phyloP scores from a whole-genome alignment of 2,888 invertebrate genomes.

The Drosophila colorata region DNA sequence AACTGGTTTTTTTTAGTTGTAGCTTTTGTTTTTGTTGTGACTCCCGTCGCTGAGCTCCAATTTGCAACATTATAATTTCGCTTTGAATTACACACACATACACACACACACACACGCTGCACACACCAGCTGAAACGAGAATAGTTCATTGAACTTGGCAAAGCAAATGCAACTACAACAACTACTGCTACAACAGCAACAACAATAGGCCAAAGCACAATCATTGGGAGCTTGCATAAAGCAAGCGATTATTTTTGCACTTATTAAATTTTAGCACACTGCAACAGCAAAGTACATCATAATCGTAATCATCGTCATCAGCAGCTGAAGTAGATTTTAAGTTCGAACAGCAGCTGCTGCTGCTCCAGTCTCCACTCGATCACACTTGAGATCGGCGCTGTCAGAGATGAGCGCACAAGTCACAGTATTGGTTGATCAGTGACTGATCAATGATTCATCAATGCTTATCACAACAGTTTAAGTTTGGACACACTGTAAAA shows the following conservation, averaged over 20 bases:
- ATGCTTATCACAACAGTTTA: too few species aligned
- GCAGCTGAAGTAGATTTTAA: conserved; percentile 16
- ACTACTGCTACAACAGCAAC: conserved; percentile 33
- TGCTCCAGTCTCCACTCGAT: conserved; percentile 36
- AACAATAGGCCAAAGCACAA: conserved; percentile 59
- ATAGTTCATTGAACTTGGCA: conserved; percentile 45
- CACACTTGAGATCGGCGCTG: conserved; percentile 33
- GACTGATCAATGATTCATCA: conserved; percentile 10
- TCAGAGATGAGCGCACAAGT: conserved; percentile 31
- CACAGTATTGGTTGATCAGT: conserved; percentile 2
- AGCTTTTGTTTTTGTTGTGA: conserved; percentile 36
- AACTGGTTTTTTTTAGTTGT: conserved; percentile 55
- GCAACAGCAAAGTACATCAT: conserved; percentile 47
- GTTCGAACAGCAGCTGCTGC: conserved; percentile 39
- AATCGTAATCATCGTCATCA: conserved; percentile 44
- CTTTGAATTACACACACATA: conserved; percentile 68
- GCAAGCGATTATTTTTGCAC: conserved; percentile 71
- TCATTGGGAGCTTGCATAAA: conserved; percentile 70
- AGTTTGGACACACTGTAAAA: too few species aligned
- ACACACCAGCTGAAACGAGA: conserved; percentile 36
- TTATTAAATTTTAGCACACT: conserved; percentile 74
- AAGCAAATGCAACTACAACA: conserved; percentile 40
- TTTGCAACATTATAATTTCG: conserved; percentile 74
- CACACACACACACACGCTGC: conserved; percentile 13
- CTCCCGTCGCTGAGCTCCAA: conserved; percentile 52